Conservation (phyloP, 2,888 invertebrate genomes). For the Galerucella nymphaeae region DNA sequence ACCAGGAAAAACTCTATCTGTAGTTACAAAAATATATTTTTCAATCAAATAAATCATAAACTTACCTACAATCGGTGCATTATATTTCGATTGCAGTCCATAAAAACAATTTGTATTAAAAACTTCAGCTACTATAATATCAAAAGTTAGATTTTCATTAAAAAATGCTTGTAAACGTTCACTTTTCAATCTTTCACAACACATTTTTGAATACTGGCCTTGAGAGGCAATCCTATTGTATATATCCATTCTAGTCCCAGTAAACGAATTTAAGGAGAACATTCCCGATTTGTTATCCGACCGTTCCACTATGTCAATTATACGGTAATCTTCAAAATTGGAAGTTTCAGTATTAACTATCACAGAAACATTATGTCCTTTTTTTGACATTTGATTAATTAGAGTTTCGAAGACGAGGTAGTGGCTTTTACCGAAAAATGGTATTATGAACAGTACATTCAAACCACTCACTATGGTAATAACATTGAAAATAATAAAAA, state of each 20-base stretch:
- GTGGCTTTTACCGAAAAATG: constrained; percentile 78
- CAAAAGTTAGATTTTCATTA: constrained; percentile 68
- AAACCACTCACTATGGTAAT: constrained; percentile 52
- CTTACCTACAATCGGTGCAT: constrained; percentile 69
- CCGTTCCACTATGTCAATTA: neutral
- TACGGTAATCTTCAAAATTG: neutral
- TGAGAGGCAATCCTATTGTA: neutral
- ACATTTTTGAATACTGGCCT: neutral
- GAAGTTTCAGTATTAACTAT: constrained; percentile 69
- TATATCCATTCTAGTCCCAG: constrained; percentile 18
- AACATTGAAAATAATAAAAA: neutral
- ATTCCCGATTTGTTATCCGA: neutral
- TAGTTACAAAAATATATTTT: neutral
- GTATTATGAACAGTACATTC: constrained; percentile 74
- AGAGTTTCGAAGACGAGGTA: constrained; percentile 74
- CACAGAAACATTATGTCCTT: constrained; percentile 76
- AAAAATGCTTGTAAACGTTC: constrained; percentile 61
- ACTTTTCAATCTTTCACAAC: constrained; percentile 49
- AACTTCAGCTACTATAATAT: constrained; percentile 74
- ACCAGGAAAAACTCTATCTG: too few species aligned
- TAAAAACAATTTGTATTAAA: constrained; percentile 78
- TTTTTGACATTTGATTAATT: constrained; percentile 69
- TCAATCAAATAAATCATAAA: constrained; percentile 8
- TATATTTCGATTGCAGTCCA: constrained; percentile 71
- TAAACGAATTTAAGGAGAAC: neutral